Base-by-base conservation (phyloP, 2,797 vertebrate genomes). In the Pangasius macronema region DNA sequence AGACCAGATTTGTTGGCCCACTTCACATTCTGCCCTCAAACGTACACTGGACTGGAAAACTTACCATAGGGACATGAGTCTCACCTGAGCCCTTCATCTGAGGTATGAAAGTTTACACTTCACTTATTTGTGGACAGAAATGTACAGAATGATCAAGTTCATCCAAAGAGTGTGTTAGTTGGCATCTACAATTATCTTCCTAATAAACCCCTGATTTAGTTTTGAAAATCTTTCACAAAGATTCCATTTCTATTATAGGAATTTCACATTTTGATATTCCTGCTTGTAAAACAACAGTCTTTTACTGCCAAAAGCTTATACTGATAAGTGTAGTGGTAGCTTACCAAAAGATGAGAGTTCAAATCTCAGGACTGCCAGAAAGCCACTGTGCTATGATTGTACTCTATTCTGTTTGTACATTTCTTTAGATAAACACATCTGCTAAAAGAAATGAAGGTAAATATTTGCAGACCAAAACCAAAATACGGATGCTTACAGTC, bases 1-100 rank as follows among this genome's bases (percentile, higher is more conserved):
- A 0, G 83, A 91, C 33, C n/a, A 72, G 67, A 70, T 67, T 77
- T 36, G 51, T 84, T n/a, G 91, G 93, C 1, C 93, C 89, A 9
- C 53, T 93, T 87, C 83, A 89, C 65, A 87, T 77, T 24, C 6
- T 90, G 36, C 86, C 86, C 5, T 51, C 6, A 68, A 84, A 88
- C 1, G 2, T 33, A 46, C 51, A 91, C 36, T 92, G 87, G 90
- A 87, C 51, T 22, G 90, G 90, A 7, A 77, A 3, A 10, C 39
- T 87, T 80, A 5, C 53, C 67, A 55, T 46, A 68, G 61, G 36
- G 61, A 59, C 49, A 22, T 18, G 57, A 61, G 20, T 59, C 33
- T 59, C 33, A 81, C 22, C 22, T 13, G 22, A 83, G 80, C 7
- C 46, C 59, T 83, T 67, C 24, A 22, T 67, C 59, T 87, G 57